phyloP scores from a whole-genome alignment of 2,888 invertebrate genomes.

The Cremastinae sp. region DNA sequence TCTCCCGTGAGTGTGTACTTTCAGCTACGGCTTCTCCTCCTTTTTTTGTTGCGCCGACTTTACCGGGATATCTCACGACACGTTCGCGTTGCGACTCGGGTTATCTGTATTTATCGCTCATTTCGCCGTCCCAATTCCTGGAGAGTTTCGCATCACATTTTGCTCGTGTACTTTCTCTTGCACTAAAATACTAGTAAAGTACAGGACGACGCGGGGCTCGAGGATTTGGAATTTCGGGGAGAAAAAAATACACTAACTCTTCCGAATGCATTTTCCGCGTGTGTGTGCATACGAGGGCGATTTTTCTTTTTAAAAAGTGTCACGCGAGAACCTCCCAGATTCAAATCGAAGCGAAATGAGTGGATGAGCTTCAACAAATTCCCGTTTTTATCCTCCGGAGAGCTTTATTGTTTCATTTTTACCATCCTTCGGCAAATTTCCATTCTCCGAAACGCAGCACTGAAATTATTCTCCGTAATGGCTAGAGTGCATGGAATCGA shows the following conservation, averaged over 20 bases:
- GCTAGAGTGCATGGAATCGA: not conserved
- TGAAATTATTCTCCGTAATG: slow-evolving; percentile 24
- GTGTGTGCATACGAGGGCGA: not conserved
- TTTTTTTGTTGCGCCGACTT: slow-evolving; percentile 38
- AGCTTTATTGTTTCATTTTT: not conserved
- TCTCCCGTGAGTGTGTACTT: slow-evolving; percentile 25
- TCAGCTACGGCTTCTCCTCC: not conserved
- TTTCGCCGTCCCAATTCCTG: slow-evolving; percentile 57
- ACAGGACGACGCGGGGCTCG: slow-evolving; percentile 56
- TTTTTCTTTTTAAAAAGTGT: slow-evolving; percentile 40
- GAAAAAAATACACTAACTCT: slow-evolving; percentile 7
- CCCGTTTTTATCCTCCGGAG: slow-evolving; percentile 16
- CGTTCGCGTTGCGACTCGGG: slow-evolving; percentile 63
- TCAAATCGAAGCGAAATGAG: slow-evolving; percentile 30
- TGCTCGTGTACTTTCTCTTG: slow-evolving; percentile 8
- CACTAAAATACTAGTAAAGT: slow-evolving; percentile 60
- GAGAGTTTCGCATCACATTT: slow-evolving; percentile 24
- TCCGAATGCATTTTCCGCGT: not conserved
- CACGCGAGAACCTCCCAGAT: slow-evolving; percentile 47
- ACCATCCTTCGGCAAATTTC: not conserved
- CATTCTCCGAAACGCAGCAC: slow-evolving; percentile 1
- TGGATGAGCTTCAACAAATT: slow-evolving; percentile 28
- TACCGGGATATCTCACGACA: slow-evolving; percentile 61
- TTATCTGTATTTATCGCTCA: slow-evolving; percentile 72
- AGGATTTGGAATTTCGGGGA: slow-evolving; percentile 66